phyloP scores from a whole-genome alignment of 2,888 invertebrate species.

The Himalopsyche kuldschensis region DNA sequence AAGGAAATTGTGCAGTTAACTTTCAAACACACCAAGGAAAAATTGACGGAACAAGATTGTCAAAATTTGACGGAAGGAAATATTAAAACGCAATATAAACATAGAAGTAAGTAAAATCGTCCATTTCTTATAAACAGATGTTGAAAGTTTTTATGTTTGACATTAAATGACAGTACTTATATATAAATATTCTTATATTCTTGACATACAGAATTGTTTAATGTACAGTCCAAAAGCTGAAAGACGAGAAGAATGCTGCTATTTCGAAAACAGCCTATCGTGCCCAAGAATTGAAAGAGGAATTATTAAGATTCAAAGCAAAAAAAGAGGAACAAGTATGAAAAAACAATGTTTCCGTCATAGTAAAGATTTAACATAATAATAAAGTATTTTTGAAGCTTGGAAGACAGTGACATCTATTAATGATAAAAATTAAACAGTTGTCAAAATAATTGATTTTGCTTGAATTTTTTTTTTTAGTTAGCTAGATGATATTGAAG shows the following conservation, averaged over 20 bases:
- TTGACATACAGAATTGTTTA: too few relatives aligned
- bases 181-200: neutral
- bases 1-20: neutral
- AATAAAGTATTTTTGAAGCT: too few relatives aligned
- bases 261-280: slow-evolving; percentile 1
- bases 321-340: slow-evolving; percentile 33
- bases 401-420: too few relatives aligned
- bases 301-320: slow-evolving; percentile 23
- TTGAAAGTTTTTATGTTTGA: too few relatives aligned
- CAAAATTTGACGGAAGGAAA: slow-evolving; percentile 50
- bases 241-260: slow-evolving; percentile 14
- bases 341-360: neutral
- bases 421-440: too few relatives aligned
- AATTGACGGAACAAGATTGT: neutral
- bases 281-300: slow-evolving; percentile 27
- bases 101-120: slow-evolving; percentile 45
- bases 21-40: neutral
- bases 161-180: neutral
- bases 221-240: slow-evolving; percentile 12
- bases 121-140: too few relatives aligned
- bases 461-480: too few relatives aligned
- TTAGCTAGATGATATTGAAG: too few relatives aligned
- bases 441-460: too few relatives aligned
- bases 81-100: slow-evolving; percentile 46
- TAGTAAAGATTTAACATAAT: too few relatives aligned